A percentile compares a stretch with the other conserved stretches of the same genome.
phyloP scores from a whole-genome alignment of 1,140 invertebrate species.

The Drosophila trapezifrons region DNA sequence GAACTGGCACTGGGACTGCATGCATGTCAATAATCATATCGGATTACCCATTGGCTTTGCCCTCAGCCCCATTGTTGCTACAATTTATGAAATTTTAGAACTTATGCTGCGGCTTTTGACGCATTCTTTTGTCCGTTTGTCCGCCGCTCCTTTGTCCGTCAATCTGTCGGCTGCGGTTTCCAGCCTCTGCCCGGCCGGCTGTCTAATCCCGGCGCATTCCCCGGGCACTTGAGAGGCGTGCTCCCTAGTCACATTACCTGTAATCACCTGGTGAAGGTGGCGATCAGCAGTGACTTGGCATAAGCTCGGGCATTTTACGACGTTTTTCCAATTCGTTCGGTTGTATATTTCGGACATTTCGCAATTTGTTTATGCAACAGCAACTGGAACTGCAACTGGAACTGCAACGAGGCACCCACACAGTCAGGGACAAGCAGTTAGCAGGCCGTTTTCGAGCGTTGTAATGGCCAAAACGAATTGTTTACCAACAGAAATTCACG shows the following conservation, averaged over 20 bases:
- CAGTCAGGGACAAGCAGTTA: constrained; percentile 23
- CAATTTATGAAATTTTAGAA: constrained; percentile 83
- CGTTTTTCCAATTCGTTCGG: constrained; percentile 27
- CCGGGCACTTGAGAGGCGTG: constrained; percentile 11
- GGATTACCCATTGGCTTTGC: constrained; percentile 76
- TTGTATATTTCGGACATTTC: constrained; percentile 30
- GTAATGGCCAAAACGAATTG: constrained; percentile 79
- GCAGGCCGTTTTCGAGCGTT: constrained; percentile 41
- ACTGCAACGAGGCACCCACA: constrained; percentile 17
- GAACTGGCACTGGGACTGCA: constrained; percentile 51
- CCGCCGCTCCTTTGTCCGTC: constrained; percentile 15
- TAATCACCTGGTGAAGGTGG: constrained; percentile 41
- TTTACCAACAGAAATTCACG: constrained; percentile 64
- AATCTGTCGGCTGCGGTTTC: constrained; percentile 52
- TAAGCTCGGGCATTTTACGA: constrained; percentile 50
- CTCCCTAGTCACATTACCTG: constrained; percentile 42
- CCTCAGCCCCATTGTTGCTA: constrained; percentile 77
- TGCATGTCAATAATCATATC: constrained; percentile 83
- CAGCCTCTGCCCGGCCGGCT: constrained; percentile 4
- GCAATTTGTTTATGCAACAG: constrained; percentile 63
- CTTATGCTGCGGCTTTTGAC: constrained; percentile 81
- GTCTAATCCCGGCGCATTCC: constrained; percentile 47
- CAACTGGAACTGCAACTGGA: constrained; percentile 1
- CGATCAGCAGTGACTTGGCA: constrained; percentile 53
- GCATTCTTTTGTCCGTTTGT: constrained; percentile 67